A percentile compares a stretch with the other conserved stretches of the same genome.
Conservation (phyloP, 2,113 vertebrate species). For the Acinonyx jubatus region DNA sequence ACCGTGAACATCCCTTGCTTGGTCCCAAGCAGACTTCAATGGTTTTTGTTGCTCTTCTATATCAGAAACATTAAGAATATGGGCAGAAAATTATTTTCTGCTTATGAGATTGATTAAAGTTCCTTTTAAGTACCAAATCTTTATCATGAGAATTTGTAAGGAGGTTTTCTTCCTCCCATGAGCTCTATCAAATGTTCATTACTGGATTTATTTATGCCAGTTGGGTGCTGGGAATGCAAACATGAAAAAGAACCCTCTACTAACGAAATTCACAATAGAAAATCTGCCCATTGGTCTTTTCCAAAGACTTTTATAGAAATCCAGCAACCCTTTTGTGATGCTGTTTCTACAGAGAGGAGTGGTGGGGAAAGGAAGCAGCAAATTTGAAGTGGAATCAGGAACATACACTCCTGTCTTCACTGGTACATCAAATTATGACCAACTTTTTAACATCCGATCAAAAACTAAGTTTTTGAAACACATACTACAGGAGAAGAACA, state of each 20-base stretch:
- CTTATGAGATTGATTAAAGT: not conserved
- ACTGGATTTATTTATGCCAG: not conserved
- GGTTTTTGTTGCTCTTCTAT: not conserved
- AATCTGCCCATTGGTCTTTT: not conserved
- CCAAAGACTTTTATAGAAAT: not conserved
- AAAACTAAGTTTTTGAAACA: constrained; percentile 8
- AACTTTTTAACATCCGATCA: not conserved
- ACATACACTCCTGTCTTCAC: not conserved
- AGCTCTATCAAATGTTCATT: not conserved
- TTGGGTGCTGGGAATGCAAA: not conserved
- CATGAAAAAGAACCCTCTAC: not conserved
- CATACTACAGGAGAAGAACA: not conserved
- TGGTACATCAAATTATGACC: not conserved
- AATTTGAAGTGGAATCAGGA: constrained; percentile 13
- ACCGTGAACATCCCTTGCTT: not conserved
- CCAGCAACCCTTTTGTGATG: not conserved
- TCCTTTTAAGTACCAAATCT: not conserved
- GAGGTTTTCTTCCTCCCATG: not conserved
- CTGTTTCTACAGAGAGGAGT: not conserved
- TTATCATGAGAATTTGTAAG: constrained; percentile 24
- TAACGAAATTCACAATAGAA: not conserved
- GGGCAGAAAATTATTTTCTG: not conserved
- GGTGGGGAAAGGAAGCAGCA: not conserved
- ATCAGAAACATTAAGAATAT: not conserved
- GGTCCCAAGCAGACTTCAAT: not conserved